Conservation (phyloP, 2,113 vertebrate genomes). For the Microtus richardsoni region DNA sequence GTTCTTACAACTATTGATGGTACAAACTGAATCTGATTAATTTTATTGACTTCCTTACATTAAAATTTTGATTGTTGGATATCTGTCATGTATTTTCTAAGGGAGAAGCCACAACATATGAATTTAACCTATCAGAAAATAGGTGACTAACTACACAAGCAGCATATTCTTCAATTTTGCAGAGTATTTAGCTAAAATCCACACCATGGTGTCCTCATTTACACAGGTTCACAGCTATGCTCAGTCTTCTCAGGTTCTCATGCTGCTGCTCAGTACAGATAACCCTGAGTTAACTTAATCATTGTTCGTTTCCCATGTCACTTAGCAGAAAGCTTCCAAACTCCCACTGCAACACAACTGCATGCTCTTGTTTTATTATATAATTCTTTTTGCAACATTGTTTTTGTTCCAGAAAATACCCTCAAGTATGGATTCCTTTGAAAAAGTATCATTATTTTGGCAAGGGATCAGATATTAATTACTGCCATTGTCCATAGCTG, state of each 20-base stretch:
- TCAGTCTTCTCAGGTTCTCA: not conserved
- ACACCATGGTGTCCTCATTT: not conserved
- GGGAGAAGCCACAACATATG: not conserved
- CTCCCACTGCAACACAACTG: not conserved
- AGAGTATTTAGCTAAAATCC: not conserved
- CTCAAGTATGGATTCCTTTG: not conserved
- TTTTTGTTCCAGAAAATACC: not conserved
- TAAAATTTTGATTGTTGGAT: not conserved
- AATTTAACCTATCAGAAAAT: conserved; percentile 15
- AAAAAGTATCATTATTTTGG: not conserved
- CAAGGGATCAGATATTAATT: not conserved
- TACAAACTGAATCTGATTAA: not conserved
- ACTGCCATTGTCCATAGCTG: not conserved
- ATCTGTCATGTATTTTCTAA: conserved; percentile 6
- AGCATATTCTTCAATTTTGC: not conserved
- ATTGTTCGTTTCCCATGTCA: not conserved
- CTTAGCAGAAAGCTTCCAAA: not conserved
- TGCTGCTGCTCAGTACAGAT: not conserved
- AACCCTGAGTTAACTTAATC: not conserved
- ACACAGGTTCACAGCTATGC: not conserved
- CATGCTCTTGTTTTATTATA: not conserved
- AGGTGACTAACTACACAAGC: not conserved
- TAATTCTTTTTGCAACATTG: not conserved
- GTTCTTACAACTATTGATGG: not conserved
- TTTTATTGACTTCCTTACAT: not conserved